Conservation (phyloP, 2,888 invertebrate species). For the Octonoba sinensis region DNA sequence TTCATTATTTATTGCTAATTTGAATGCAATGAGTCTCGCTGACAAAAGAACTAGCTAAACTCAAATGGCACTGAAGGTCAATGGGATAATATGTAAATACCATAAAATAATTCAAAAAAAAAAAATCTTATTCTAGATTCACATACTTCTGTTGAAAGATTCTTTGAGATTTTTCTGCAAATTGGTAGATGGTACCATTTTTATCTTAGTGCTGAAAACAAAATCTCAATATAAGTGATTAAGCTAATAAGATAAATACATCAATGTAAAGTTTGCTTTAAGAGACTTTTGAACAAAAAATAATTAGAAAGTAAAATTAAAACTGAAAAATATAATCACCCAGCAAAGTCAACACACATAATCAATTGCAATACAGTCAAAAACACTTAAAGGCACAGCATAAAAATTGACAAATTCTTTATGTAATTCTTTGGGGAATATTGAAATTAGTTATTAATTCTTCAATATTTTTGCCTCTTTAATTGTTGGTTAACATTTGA, state of each 20-base stretch:
- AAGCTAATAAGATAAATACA: not conserved
- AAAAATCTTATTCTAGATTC: not conserved
- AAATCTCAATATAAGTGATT: not conserved
- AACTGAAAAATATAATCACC: too few species aligned
- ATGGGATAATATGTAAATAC: not conserved
- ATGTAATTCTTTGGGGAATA: too few species aligned
- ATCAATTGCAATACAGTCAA: too few species aligned
- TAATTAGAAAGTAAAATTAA: too few species aligned
- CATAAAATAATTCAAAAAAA: not conserved
- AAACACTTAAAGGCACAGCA: too few species aligned
- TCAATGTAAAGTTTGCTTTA: too few species aligned
- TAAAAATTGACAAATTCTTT: too few species aligned
- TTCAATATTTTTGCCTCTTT: too few species aligned
- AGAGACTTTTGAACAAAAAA: not conserved
- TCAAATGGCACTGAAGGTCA: not conserved
- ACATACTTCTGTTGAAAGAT: not conserved
- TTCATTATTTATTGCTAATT: too few species aligned
- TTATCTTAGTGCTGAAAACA: conserved; percentile 35
- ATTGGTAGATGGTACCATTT: conserved; percentile 21
- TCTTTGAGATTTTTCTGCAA: not conserved
- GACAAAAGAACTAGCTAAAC: not conserved
- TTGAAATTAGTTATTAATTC: too few species aligned
- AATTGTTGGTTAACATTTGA: too few species aligned
- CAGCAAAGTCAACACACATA: too few species aligned
- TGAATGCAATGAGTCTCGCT: not conserved